A percentile compares a stretch with the other conserved stretches of the same genome.
These are phyloP conservation scores for Acronicta alni DNA, from an alignment of 2,888 invertebrate genomes.

Conservation along the genomic window DNA sequence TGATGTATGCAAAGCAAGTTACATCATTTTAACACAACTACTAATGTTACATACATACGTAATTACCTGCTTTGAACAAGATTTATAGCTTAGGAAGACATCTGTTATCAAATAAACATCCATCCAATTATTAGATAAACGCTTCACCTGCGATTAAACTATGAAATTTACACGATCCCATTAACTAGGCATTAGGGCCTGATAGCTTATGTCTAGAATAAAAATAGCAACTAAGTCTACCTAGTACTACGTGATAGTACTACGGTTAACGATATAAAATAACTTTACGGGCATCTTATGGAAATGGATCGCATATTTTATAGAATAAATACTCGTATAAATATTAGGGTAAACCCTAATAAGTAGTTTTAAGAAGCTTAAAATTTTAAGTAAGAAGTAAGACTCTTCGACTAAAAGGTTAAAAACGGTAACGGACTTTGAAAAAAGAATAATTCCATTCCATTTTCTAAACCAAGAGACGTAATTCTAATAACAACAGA, in stretches of 20 bases:
- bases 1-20: too few species aligned
- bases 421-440: slow-evolving; percentile 44
- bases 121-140: slow-evolving; percentile 51
- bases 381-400: slow-evolving; percentile 3
- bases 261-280: slow-evolving; percentile 14
- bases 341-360: slow-evolving; percentile 14
- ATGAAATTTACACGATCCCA: slow-evolving; percentile 43
- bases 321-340: slow-evolving; percentile 19
- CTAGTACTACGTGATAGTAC: background rate
- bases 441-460: slow-evolving; percentile 65
- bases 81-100: slow-evolving; percentile 27
- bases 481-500: slow-evolving; percentile 69
- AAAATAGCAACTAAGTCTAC: slow-evolving; percentile 24
- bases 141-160: slow-evolving; percentile 40
- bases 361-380: slow-evolving; percentile 19
- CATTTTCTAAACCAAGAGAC: slow-evolving; percentile 66
- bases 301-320: slow-evolving; percentile 21
- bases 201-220: slow-evolving; percentile 28
- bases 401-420: slow-evolving; percentile 22
- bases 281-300: slow-evolving; percentile 19
- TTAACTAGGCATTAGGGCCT: slow-evolving; percentile 20
- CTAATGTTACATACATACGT: slow-evolving; percentile 17
- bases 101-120: slow-evolving; percentile 47
- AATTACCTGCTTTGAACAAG: slow-evolving; percentile 26
- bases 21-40: slow-evolving; percentile 12